Evolutionary conservation across 2,888 invertebrate species (phyloP).

Genomic region (Caenorhabditis imperialis): DNA sequence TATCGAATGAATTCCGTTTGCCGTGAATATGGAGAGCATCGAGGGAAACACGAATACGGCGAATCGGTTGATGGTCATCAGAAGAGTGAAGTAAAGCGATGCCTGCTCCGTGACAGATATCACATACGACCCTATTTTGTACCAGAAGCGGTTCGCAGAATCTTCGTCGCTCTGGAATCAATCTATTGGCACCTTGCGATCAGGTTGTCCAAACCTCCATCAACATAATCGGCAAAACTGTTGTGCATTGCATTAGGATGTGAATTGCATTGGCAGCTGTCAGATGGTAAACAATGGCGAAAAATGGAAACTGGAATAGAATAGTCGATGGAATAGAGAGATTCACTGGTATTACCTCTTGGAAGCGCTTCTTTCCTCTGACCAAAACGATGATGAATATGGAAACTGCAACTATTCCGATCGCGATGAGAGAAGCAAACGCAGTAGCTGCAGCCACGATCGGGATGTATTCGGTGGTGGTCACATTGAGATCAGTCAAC

Average conservation of each 20-base stretch:
- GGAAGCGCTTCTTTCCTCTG: slow-evolving; percentile 52
- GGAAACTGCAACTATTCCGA: slow-evolving; percentile 46
- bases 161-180: slow-evolving; percentile 42
- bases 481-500: slow-evolving; percentile 55
- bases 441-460: slow-evolving; percentile 51
- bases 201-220: slow-evolving; percentile 30
- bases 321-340: not conserved
- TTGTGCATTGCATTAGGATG: slow-evolving; percentile 45
- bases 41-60: slow-evolving; percentile 58
- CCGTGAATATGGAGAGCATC: slow-evolving; percentile 42
- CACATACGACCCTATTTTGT: slow-evolving; percentile 49
- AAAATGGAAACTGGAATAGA: slow-evolving; percentile 56
- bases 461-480: slow-evolving; percentile 56
- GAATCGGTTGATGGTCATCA: slow-evolving; percentile 64
- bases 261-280: slow-evolving; percentile 52
- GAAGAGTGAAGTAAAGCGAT: slow-evolving; percentile 55
- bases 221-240: slow-evolving; percentile 58
- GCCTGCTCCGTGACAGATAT: slow-evolving; percentile 59
- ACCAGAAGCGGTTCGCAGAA: slow-evolving; percentile 40
- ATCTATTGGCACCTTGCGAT: too few species aligned
- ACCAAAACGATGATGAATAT: slow-evolving; percentile 51
- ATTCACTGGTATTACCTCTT: slow-evolving; percentile 32
- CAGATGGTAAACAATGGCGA: slow-evolving; percentile 60
- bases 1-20: slow-evolving; percentile 48
- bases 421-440: slow-evolving; percentile 39